Conservation (phyloP, 2,113 vertebrate genomes). For the Pitta sordida region DNA sequence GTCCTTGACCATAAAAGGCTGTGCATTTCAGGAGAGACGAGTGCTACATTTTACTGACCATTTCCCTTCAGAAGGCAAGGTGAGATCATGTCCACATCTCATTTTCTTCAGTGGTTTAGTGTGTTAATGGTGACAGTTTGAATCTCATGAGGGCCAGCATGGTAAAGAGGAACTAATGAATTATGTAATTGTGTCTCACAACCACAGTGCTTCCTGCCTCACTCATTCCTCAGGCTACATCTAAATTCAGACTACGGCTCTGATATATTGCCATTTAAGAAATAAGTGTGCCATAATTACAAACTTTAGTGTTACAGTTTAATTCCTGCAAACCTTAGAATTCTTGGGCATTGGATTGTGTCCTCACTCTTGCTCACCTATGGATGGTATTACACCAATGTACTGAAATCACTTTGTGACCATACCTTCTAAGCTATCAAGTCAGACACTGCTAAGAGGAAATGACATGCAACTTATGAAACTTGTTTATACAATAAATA, state of each 20-base stretch:
- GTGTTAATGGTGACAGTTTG: not conserved
- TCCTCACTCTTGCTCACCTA: not conserved
- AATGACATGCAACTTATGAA: slow-evolving; percentile 2
- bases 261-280: not conserved
- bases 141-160: not conserved
- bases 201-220: not conserved
- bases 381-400: not conserved
- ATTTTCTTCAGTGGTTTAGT: not conserved
- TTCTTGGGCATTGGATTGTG: not conserved
- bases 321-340: not conserved
- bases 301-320: not conserved
- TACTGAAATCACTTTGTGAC: not conserved
- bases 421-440: not conserved
- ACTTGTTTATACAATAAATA: slow-evolving; percentile 13
- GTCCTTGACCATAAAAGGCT: not conserved
- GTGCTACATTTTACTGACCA: not conserved
- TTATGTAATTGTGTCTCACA: not conserved
- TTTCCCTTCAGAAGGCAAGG: not conserved
- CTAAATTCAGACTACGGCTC: not conserved
- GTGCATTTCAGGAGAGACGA: not conserved
- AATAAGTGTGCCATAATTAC: not conserved
- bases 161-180: not conserved
- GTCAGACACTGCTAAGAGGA: not conserved
- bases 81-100: not conserved
- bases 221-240: not conserved